A percentile compares a stretch with the other conserved stretches of the same genome.
Evolutionary conservation across 2,797 vertebrate genomes (phyloP).

Genomic region (Octomys mimax): DNA sequence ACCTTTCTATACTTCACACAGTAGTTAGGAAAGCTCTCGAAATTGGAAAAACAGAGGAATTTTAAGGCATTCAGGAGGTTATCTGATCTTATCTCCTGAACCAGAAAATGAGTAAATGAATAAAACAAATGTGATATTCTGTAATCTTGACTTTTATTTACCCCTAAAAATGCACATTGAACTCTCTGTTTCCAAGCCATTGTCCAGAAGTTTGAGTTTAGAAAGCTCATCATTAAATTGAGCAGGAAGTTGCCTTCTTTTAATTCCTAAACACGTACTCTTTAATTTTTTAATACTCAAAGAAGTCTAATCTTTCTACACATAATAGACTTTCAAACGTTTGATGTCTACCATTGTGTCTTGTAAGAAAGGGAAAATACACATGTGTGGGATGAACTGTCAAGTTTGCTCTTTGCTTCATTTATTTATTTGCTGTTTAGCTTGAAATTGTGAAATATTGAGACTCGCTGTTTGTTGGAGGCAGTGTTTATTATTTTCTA

Average conservation of each 20-base stretch:
- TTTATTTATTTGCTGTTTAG: slow-evolving; percentile 13
- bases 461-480: neutral
- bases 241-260: neutral
- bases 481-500: neutral
- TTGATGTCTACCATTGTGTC: neutral
- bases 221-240: slow-evolving; percentile 2
- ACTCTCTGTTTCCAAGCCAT: neutral
- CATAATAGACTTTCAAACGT: slow-evolving; percentile 12
- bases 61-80: neutral
- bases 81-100: neutral
- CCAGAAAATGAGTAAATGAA: neutral
- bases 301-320: neutral
- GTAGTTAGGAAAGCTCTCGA: neutral
- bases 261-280: neutral
- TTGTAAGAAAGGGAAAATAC: neutral
- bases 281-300: neutral
- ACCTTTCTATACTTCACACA: neutral
- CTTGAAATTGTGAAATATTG: neutral
- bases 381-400: neutral
- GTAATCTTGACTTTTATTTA: neutral
- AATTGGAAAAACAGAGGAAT: neutral
- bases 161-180: neutral
- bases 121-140: neutral
- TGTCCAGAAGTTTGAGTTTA: neutral
- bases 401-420: neutral